Evolutionary conservation across 1,140 invertebrate species (phyloP).

Genomic region (Papilio aristodemus): DNA sequence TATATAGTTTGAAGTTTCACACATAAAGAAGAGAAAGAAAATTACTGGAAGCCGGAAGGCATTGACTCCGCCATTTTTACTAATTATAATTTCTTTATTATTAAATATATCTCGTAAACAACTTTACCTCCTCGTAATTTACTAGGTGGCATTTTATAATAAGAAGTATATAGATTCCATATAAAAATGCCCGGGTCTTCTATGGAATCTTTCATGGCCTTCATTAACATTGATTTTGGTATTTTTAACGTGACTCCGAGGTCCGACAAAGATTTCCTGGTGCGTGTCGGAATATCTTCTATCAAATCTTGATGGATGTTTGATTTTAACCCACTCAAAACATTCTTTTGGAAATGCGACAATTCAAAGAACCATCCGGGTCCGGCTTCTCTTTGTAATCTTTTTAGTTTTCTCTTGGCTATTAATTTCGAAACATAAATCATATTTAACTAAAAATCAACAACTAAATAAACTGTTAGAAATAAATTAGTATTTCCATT

Average conservation of each 20-base stretch:
- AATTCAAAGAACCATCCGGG: slow-evolving; percentile 67
- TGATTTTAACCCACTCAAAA: slow-evolving; percentile 50
- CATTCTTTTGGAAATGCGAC: slow-evolving; percentile 54
- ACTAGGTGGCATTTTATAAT: slow-evolving; percentile 62
- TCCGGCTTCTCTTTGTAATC: slow-evolving; percentile 53
- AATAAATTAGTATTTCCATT: too few relatives aligned
- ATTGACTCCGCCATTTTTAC: too few relatives aligned
- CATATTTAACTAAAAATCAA: background rate
- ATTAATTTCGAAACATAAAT: slow-evolving; percentile 24
- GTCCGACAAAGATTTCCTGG: slow-evolving; percentile 57
- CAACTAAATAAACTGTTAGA: too few relatives aligned
- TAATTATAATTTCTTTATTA: too few relatives aligned
- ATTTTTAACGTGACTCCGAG: slow-evolving; percentile 62
- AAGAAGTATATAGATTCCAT: slow-evolving; percentile 62
- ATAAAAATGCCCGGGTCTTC: slow-evolving; percentile 67
- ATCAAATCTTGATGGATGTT: slow-evolving; percentile 68
- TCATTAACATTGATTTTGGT: slow-evolving; percentile 53
- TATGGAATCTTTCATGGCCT: slow-evolving; percentile 56
- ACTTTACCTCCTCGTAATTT: slow-evolving; percentile 48
- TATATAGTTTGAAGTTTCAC: too few relatives aligned
- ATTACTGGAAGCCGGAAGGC: too few relatives aligned
- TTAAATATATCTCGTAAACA: too few relatives aligned
- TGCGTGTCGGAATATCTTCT: slow-evolving; percentile 58
- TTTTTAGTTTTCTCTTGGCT: slow-evolving; percentile 50
- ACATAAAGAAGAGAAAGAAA: too few relatives aligned